Percentiles rank a stretch among this genome's conserved stretches.
Conservation (phyloP, 1,140 invertebrate genomes). For the Micrasema minimum region DNA sequence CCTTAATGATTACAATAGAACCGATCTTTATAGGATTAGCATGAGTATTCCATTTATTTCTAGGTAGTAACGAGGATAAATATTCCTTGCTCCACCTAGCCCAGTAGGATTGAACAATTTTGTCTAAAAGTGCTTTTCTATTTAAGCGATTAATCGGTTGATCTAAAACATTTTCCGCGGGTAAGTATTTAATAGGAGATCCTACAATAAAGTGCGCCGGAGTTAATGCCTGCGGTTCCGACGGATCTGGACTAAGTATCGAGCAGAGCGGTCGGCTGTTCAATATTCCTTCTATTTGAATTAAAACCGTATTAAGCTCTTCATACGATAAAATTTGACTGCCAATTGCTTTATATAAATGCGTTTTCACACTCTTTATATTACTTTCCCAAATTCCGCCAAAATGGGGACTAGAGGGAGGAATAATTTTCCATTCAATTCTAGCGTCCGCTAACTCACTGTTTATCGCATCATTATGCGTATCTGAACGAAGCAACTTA, state of each 20-base stretch:
- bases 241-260: not conserved
- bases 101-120: not conserved
- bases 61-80: not conserved
- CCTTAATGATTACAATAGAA: not conserved
- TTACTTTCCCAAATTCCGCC: slow-evolving; percentile 1
- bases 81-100: not conserved
- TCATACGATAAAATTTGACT: not conserved
- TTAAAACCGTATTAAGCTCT: not conserved
- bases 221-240: not conserved
- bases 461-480: not conserved
- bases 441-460: not conserved
- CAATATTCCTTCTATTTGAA: not conserved
- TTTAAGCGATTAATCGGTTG: not conserved
- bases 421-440: not conserved
- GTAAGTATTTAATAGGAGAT: not conserved
- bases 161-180: not conserved
- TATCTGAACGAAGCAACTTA: not conserved
- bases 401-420: not conserved
- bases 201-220: not conserved
- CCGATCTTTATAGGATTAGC: not conserved
- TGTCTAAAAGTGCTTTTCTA: not conserved
- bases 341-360: not conserved
- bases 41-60: not conserved
- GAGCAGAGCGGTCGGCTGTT: not conserved
- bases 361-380: not conserved